Evolutionary conservation across 2,113 vertebrate species (phyloP), one percentile per base, ranked within the genome.

Genomic region (Oreochromis niloticus): DNA sequence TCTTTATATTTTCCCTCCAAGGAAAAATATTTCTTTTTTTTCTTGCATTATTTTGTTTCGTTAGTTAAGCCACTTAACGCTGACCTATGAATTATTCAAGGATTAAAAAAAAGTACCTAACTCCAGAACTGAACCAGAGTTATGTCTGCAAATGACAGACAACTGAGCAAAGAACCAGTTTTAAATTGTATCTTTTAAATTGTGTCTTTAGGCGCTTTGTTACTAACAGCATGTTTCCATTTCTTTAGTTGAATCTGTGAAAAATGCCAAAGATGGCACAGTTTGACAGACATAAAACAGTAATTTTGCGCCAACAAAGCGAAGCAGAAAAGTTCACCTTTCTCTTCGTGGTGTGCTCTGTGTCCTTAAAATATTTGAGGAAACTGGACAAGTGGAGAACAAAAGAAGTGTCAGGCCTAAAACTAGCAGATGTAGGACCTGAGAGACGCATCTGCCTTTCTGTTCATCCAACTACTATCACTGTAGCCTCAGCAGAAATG

Each of bases 331-430:
- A 4, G 22, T 46, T 73, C 4, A 4, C 22, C 41, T 73, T 27
- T 27, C 39, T 73, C 39, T 27, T 24, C 0, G 8, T 17, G 66
- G 39, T 27, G 39, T 41, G 11, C 63, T 9, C 34, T 2, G 11
- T 46, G 66, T 46, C 66, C 39, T 27, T 46, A 46, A 73, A 46
- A 3, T 27, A 41, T 41, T 41, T 68, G 12, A 43, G 12, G 13
- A 17, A 73, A 27, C 68, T 46, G 22, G 5, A 73, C 1, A 73
- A 48, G 9, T 17, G 41, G 8, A 73, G 41, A 27, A 46, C 41
- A 73, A 46, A 73, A 30, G 41, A 73, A 73, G 14, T 17, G 39
- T 1, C 68, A 27, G 22, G 0, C 0, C 41, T 46, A 73, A 46
- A 46, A 27, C 22, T 27, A 0, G 41, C 41, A 73, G 41, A 73